Percentiles rank a stretch among this genome's conserved stretches.
These are phyloP conservation scores for Hydractinia echinata DNA, from an alignment of 30 jellyfish, hydroid and myxozoan species.

Conservation along the genomic window DNA sequence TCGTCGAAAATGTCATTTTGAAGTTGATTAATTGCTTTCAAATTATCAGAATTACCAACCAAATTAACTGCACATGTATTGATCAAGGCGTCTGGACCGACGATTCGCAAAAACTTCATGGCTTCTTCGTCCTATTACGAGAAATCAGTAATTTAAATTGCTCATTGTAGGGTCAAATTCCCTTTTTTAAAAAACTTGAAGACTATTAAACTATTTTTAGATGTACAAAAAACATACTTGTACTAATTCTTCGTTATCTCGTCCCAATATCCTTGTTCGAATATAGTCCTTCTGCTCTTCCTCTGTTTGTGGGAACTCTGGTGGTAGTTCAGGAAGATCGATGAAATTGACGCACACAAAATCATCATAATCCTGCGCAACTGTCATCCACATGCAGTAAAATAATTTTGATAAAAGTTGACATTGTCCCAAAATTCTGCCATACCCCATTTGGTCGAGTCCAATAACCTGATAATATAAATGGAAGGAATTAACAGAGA, in stretches of 20 bases:
- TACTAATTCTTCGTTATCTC: conserved; percentile 41
- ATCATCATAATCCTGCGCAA: conserved; percentile 47
- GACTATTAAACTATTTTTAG: no score
- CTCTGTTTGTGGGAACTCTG: neutral
- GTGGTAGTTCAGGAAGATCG: conserved; percentile 10
- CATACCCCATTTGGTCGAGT: conserved; percentile 48
- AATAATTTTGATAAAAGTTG: conserved; percentile 44
- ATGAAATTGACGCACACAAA: conserved; percentile 49
- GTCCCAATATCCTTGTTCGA: conserved; percentile 34
- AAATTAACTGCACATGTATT: conserved; percentile 50
- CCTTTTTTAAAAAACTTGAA: no score
- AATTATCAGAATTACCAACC: conserved; percentile 24
- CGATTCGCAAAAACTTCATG: conserved; percentile 39
- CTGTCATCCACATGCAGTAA: conserved; percentile 74
- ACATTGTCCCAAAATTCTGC: conserved; percentile 65
- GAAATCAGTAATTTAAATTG: no score
- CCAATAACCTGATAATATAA: conserved; percentile 43
- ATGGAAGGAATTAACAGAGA: no score
- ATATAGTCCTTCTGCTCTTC: conserved; percentile 15
- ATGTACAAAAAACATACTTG: neutral
- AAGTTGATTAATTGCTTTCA: conserved; percentile 30
- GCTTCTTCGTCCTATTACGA: conserved; percentile 31
- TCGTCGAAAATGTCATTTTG: conserved; percentile 44
- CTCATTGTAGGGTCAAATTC: no score
- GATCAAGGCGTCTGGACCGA: conserved; percentile 70